Evolutionary conservation across 1,140 invertebrate species (phyloP).

Genomic region (Tetramorium alpestre): DNA sequence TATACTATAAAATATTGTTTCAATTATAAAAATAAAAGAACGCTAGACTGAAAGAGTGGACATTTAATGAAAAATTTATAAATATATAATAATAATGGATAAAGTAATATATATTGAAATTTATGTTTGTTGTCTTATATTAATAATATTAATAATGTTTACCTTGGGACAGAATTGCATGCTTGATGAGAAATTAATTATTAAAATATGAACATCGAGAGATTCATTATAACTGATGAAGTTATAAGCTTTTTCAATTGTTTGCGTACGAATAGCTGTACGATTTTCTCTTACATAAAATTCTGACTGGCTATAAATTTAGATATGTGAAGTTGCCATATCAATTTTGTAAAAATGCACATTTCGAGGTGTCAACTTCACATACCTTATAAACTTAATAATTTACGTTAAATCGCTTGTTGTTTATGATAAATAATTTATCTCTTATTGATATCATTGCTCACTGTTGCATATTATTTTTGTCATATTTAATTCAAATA

Average conservation of each 20-base stretch:
- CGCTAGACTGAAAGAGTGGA: no score
- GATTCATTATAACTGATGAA: neutral
- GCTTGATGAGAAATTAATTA: slow-evolving; percentile 16
- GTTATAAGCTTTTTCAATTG: neutral
- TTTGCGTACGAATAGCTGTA: neutral
- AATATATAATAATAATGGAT: neutral
- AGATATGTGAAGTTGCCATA: no score
- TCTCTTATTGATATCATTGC: neutral
- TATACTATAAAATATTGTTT: neutral
- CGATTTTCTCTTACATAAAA: neutral
- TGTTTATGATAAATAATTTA: slow-evolving; percentile 8
- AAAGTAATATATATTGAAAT: neutral
- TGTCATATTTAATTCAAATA: no score
- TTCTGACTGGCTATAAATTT: neutral
- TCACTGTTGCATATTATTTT: neutral
- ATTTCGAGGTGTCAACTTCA: no score
- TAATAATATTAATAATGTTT: slow-evolving; percentile 17
- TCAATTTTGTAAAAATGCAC: no score
- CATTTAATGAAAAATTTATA: neutral
- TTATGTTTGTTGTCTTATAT: neutral
- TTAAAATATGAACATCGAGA: neutral
- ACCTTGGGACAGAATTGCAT: neutral
- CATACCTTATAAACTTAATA: neutral
- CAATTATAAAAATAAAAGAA: neutral
- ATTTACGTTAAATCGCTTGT: neutral